Evolutionary conservation across 2,888 invertebrate genomes (phyloP).

Genomic region (Seira musarum): DNA sequence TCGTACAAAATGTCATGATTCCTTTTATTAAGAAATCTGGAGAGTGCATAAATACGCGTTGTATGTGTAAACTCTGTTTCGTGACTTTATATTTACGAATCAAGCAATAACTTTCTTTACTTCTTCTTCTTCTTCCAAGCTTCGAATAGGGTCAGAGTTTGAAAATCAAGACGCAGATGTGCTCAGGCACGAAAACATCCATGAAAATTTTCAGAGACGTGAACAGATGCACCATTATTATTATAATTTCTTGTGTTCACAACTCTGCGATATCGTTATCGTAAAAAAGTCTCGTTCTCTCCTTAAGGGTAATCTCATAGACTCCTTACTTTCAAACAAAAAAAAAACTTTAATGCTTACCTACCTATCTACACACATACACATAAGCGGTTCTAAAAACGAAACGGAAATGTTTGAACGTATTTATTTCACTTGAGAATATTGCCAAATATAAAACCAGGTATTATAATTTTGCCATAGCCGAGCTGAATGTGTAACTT

Average conservation of each 20-base stretch:
- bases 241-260: conserved; percentile 2
- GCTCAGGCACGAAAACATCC: conserved; percentile 19
- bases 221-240: conserved; percentile 7
- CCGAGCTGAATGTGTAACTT: conserved; percentile 9
- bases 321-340: conserved; percentile 29
- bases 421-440: not conserved
- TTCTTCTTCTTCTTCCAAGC: too few species aligned
- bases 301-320: not conserved
- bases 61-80: not conserved
- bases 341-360: not conserved
- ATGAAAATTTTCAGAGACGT: conserved; percentile 15
- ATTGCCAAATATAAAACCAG: not conserved
- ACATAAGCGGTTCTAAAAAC: too few species aligned
- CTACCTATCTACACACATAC: conserved; percentile 23
- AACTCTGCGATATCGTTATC: conserved; percentile 9
- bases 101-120: conserved; percentile 15
- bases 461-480: not conserved
- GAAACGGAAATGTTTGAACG: not conserved
- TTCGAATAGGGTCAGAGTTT: conserved; percentile 11
- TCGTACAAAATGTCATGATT: not conserved
- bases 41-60: not conserved
- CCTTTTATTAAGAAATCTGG: conserved; percentile 10
- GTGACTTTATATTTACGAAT: conserved; percentile 6
- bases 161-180: conserved; percentile 38
- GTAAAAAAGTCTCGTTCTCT: not conserved